Conservation (phyloP, 2,797 vertebrate genomes). For the Anolis apletophallus region DNA sequence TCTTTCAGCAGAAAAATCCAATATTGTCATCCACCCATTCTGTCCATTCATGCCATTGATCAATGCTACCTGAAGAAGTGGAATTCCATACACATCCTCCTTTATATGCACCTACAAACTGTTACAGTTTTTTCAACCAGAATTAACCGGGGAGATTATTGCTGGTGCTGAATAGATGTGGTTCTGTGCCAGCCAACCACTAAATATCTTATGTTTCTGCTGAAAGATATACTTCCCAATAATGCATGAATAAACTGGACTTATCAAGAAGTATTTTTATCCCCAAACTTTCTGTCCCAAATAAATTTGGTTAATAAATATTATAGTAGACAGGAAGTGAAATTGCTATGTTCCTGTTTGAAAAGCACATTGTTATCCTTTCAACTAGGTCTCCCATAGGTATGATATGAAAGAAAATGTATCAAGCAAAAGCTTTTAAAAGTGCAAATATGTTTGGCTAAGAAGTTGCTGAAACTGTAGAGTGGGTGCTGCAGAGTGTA, state of each 20-base stretch:
- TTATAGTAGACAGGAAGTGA: constrained; percentile 54
- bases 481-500: constrained; percentile 83
- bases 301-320: constrained; percentile 58
- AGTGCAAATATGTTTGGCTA: constrained; percentile 78
- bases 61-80: no score
- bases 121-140: background rate
- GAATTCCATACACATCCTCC: no score
- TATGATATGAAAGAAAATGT: constrained; percentile 60
- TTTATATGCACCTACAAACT: no score
- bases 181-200: background rate
- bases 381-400: constrained; percentile 56
- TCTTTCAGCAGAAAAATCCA: no score
- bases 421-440: constrained; percentile 70
- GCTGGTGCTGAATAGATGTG: background rate
- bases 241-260: background rate
- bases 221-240: background rate
- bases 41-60: no score
- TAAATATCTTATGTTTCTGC: background rate
- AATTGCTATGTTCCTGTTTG: constrained; percentile 43
- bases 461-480: constrained; percentile 84
- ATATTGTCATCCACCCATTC: no score
- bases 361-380: constrained; percentile 48
- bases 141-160: background rate
- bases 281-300: constrained; percentile 36
- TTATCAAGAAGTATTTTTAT: constrained; percentile 11